Percentiles rank a stretch among this genome's conserved stretches.
phyloP scores from a whole-genome alignment of 2,797 vertebrate genomes.

The Gallinago solitaria region DNA sequence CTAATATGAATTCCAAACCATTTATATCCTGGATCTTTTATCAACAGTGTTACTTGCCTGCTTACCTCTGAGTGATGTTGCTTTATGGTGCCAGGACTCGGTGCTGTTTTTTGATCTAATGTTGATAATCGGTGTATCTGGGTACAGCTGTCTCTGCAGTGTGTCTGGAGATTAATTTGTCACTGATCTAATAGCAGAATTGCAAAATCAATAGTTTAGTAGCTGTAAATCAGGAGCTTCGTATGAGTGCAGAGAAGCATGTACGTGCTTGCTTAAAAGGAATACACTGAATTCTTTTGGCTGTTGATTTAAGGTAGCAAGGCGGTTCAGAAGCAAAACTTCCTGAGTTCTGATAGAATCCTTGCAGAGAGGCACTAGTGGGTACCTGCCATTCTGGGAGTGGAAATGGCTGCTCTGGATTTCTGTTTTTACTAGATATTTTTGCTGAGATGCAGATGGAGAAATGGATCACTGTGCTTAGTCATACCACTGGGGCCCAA shows the following conservation, averaged over 20 bases:
- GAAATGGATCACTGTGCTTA: neutral
- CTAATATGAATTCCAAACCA: neutral
- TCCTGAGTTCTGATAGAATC: neutral
- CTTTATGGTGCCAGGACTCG: neutral
- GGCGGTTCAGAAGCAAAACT: neutral
- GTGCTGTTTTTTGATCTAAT: neutral
- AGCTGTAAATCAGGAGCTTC: neutral
- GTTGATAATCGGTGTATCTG: neutral
- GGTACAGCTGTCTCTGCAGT: neutral
- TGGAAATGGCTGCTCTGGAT: neutral
- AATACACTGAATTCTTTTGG: neutral
- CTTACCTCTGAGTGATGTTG: neutral
- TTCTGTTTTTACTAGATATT: neutral
- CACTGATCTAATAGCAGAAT: neutral
- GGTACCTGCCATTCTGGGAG: neutral
- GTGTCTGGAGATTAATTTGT: neutral
- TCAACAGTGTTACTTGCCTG: neutral
- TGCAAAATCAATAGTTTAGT: neutral
- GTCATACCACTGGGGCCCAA: neutral
- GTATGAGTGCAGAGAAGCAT: neutral
- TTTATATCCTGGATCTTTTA: neutral
- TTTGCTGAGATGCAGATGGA: neutral
- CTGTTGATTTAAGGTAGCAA: neutral
- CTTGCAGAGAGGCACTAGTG: neutral
- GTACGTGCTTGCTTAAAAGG: neutral